These are phyloP conservation scores for Mongoloraphidia duomilia DNA, from an alignment of 2,888 invertebrate species.

Conservation along the genomic window DNA sequence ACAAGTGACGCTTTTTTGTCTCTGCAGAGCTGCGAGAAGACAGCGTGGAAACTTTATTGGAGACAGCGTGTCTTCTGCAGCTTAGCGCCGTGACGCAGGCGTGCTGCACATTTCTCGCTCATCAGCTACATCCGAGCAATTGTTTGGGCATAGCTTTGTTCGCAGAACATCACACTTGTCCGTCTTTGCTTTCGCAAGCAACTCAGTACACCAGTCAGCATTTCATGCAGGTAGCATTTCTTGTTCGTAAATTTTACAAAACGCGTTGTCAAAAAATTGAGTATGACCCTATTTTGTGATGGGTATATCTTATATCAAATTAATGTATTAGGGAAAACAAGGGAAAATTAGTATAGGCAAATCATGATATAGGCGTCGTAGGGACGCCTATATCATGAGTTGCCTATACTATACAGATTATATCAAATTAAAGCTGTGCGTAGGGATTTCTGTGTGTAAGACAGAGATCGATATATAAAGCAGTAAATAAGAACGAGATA, in stretches of 20 bases:
- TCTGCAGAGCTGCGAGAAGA: constrained; percentile 74
- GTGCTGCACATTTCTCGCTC: constrained; percentile 77
- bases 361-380: too few relatives aligned
- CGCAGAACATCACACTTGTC: constrained; percentile 83
- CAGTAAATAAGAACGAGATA: too few relatives aligned
- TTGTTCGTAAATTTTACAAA: constrained; percentile 18
- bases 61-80: constrained; percentile 79
- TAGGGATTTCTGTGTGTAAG: too few relatives aligned
- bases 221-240: constrained; percentile 55
- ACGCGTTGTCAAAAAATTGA: too few relatives aligned
- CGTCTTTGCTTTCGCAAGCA: constrained; percentile 63
- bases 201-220: constrained; percentile 72
- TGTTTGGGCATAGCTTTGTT: constrained; percentile 87
- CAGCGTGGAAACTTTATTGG: constrained; percentile 75
- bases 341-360: too few relatives aligned
- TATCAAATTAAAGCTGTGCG: too few relatives aligned
- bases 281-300: neutral
- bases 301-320: too few relatives aligned
- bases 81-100: constrained; percentile 74
- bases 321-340: too few relatives aligned
- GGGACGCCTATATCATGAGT: too few relatives aligned
- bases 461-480: too few relatives aligned
- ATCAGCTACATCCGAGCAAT: constrained; percentile 86
- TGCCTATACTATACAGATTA: too few relatives aligned
- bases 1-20: too few relatives aligned